These are phyloP conservation scores for Athalia cordata DNA, from an alignment of 2,888 invertebrate genomes.

Conservation along the genomic window DNA sequence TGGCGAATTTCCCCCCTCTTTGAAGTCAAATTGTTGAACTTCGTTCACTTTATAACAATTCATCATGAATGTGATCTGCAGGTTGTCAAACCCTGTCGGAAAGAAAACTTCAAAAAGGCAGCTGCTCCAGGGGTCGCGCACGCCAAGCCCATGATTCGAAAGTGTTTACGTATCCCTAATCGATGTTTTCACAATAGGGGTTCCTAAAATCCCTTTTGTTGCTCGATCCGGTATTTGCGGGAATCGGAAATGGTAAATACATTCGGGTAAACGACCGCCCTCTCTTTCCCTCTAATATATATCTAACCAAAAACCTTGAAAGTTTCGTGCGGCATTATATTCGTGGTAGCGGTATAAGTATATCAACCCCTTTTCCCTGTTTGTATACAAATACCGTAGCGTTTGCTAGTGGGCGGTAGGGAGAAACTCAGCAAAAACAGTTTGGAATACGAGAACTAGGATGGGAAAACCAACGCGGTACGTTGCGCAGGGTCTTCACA, in stretches of 20 bases:
- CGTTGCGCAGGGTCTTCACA: neutral
- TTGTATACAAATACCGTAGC: conserved; percentile 25
- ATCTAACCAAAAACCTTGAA: neutral
- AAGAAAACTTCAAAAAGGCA: too few relatives aligned
- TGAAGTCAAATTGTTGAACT: too few relatives aligned
- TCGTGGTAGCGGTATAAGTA: conserved; percentile 19
- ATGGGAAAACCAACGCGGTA: neutral
- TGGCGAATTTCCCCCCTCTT: too few relatives aligned
- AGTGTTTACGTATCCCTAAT: conserved; percentile 12
- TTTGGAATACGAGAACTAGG: neutral
- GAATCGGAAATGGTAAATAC: conserved; percentile 32
- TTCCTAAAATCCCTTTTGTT: conserved; percentile 15
- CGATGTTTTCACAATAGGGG: conserved; percentile 30
- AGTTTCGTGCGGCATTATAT: conserved; percentile 32
- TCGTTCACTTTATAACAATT: too few relatives aligned
- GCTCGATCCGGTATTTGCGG: conserved; percentile 28
- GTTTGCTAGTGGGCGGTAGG: neutral
- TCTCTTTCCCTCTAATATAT: neutral
- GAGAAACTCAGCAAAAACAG: conserved; percentile 16
- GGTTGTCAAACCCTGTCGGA: too few relatives aligned
- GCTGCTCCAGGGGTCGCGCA: neutral
- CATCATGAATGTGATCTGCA: too few relatives aligned
- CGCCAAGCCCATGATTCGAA: neutral
- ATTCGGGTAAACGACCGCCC: conserved; percentile 18
- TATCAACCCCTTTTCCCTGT: conserved; percentile 25